A percentile compares a stretch with the other conserved stretches of the same genome.
phyloP scores from a whole-genome alignment of 23 tunicate species.

The Styela clava region DNA sequence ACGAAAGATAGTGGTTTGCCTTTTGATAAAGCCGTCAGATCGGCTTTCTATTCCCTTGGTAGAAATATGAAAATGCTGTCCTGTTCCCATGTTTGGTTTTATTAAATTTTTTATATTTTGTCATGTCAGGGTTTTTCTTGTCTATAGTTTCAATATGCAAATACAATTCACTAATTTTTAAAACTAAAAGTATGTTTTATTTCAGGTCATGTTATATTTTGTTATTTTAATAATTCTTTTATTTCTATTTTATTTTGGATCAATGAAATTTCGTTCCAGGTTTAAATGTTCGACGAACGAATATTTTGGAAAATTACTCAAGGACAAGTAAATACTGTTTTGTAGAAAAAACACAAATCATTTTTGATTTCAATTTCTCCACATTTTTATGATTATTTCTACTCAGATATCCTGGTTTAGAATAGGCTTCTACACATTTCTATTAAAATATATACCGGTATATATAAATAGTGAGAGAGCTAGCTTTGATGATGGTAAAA shows the following conservation, averaged over 20 bases:
- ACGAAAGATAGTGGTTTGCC: background rate
- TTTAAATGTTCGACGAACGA: conserved; percentile 21
- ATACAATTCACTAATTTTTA: too few relatives aligned
- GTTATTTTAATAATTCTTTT: background rate
- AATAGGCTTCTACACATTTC: too few relatives aligned
- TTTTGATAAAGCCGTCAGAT: background rate
- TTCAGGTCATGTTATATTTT: background rate
- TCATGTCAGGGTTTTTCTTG: background rate
- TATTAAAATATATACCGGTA: too few relatives aligned
- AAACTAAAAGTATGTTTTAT: too few relatives aligned
- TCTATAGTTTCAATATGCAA: background rate
- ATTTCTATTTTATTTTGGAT: too few relatives aligned
- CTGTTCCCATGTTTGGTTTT: too few relatives aligned
- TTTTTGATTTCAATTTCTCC: background rate
- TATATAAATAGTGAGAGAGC: too few relatives aligned
- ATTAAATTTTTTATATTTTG: too few relatives aligned
- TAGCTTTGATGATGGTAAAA: too few relatives aligned
- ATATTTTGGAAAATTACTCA: conserved; percentile 7
- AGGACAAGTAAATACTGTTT: background rate
- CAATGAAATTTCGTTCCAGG: conserved; percentile 9
- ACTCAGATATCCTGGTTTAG: too few relatives aligned
- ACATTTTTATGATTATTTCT: too few relatives aligned
- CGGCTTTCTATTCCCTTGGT: background rate
- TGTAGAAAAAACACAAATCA: background rate
- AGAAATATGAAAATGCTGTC: background rate